Evolutionary conservation across 2,888 invertebrate genomes (phyloP), one percentile per base, ranked within the genome.

Genomic region (Plusia festucae): DNA sequence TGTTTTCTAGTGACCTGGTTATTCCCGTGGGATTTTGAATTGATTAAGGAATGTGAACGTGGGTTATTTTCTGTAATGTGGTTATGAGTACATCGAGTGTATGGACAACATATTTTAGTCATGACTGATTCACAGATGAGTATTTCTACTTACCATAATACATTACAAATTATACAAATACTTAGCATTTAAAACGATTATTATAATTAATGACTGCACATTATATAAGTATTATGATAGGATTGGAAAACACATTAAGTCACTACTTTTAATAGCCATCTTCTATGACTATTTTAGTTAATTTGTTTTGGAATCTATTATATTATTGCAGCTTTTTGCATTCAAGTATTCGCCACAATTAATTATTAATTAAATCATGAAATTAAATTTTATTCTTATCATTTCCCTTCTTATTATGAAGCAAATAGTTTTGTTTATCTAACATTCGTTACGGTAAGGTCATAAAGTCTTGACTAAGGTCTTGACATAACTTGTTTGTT

Each of bases 101-200:
- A 69, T 34, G 44, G 65, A 65, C 71, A 60, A 58, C 65, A 76
- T 78, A 63, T 65, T 71, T 72, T 64, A 73, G 62, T 67, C 70
- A 67, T 76, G 61, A 60, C 61, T 81, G 79, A 76, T 69, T 70
- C 81, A 76, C 53, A 34, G 61, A 65, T 73, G 71, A 73, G 66
- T 65, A 58, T 65, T 62, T 49, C 66, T 65, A 51, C 60, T 52
- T 34, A 68, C 65, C 73, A n/a, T n/a, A n/a, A n/a, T n/a, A n/a
- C n/a, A n/a, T n/a, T n/a, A n/a, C n/a, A n/a, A n/a, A n/a, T n/a
- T n/a, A n/a, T n/a, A n/a, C n/a, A n/a, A n/a, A n/a, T n/a, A n/a
- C n/a, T 67, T 60, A 67, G 51, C 57, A 73, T 60, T 58, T 65
- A 71, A n/a, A n/a, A 67, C 65, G 62, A 61, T 57, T 40, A 60